Evolutionary conservation across 2,888 invertebrate genomes (phyloP).

Genomic region (Cordilura impudica): DNA sequence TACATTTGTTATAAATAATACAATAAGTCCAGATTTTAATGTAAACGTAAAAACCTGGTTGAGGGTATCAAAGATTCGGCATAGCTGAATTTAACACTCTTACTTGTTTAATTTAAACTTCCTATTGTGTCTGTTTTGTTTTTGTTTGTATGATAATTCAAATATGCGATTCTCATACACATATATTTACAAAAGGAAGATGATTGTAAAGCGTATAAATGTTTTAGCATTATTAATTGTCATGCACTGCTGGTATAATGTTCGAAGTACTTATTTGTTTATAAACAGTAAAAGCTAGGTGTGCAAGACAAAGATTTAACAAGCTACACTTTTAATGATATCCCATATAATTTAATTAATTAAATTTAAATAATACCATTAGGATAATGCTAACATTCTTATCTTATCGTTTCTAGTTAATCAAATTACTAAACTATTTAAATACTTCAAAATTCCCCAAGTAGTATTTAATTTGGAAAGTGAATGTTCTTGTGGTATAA

Average conservation of each 20-base stretch:
- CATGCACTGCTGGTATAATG: constrained; percentile 45
- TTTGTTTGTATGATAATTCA: constrained; percentile 38
- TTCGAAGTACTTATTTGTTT: constrained; percentile 6
- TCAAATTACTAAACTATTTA: too few relatives aligned
- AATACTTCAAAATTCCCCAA: too few relatives aligned
- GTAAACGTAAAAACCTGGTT: too few relatives aligned
- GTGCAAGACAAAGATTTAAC: not conserved
- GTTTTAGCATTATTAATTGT: constrained; percentile 48
- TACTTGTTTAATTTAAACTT: constrained; percentile 51
- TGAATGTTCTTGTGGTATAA: too few relatives aligned
- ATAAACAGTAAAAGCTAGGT: constrained; percentile 5
- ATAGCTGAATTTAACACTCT: too few relatives aligned
- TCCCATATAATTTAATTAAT: not conserved
- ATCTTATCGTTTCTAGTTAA: too few relatives aligned
- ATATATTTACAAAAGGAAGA: constrained; percentile 12
- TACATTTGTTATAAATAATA: too few relatives aligned
- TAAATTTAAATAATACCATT: too few relatives aligned
- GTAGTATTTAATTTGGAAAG: too few relatives aligned
- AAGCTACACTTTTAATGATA: not conserved
- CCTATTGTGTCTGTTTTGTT: constrained; percentile 36
- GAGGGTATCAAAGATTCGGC: too few relatives aligned
- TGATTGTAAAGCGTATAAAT: constrained; percentile 41
- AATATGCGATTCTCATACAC: constrained; percentile 26
- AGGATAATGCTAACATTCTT: too few relatives aligned
- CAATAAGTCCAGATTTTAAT: too few relatives aligned